Base-by-base conservation (phyloP, 1,140 invertebrate genomes). In the Drosophila simulans region DNA sequence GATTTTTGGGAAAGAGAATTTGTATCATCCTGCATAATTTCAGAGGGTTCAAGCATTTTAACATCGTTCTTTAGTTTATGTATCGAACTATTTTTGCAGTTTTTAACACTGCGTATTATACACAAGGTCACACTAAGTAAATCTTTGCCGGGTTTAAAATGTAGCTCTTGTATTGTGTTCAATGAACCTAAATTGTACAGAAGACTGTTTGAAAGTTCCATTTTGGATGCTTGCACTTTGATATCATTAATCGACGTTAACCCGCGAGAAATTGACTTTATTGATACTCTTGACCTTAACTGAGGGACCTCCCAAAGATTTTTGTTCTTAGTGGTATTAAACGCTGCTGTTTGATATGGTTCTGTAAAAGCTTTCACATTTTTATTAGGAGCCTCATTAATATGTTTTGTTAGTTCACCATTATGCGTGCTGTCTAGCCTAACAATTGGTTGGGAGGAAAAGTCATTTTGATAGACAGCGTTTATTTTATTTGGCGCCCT, bases 341-440 rank as follows among this genome's bases (percentile, higher is more conserved):
- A 54, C 40, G 52, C 53, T 8, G 57, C 39, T 3, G 46, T 74
- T 53, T 80, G 77, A 43, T 69, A 59, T 20, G 45, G 13, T 12
- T 51, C 43, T n/a, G 27, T 13, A 3, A 31, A 37, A 4, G 15
- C 15, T 17, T 52, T 40, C 10, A 69, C 34, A 4, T 43, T 59
- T 3, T 15, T 27, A 7, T 53, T 11, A 0, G 12, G 15, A 46
- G 20, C 3, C 3, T 3, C 20, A 31, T 49, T 1, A 17, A 25
- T 22, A 22, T 25, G 2, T 40, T 15, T 42, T n/a, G 34, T 40
- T 37, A 7, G 22, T 3, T 51, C 43, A 4, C 20, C 25, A 3
- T 15, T 42, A 15, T 55, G 13, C 8, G 5, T 34, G 17, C 1
- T 13, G 4, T 17, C 5, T 2, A 20, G 15, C 2, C 20, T 27